Conservation (phyloP, 1,140 invertebrate genomes). For the Semibalanus balanoides region DNA sequence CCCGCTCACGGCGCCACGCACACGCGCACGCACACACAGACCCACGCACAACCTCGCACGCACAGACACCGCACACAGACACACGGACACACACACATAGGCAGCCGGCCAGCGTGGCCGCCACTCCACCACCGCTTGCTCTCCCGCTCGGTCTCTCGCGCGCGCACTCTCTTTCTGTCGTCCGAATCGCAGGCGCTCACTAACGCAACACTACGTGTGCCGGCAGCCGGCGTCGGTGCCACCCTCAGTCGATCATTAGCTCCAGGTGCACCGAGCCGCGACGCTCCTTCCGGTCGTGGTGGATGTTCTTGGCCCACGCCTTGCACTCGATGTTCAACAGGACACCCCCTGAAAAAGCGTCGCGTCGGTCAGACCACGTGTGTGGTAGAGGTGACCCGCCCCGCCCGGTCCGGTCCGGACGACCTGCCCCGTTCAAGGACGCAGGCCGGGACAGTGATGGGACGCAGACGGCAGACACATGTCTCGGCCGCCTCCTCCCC, state of each 20-base stretch:
- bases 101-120: neutral
- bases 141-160: neutral
- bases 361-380: no score
- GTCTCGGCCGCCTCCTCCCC: no score
- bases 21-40: neutral
- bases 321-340: constrained; percentile 93
- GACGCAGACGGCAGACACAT: no score
- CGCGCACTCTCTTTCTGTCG: no score
- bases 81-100: neutral
- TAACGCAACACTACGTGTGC: neutral
- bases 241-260: constrained; percentile 72
- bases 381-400: no score
- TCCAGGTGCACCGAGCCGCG: constrained; percentile 91
- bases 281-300: constrained; percentile 67
- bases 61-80: neutral
- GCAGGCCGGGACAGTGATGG: no score
- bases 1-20: neutral
- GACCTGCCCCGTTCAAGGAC: no score
- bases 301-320: constrained; percentile 87
- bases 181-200: neutral
- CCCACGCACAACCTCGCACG: neutral
- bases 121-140: no score
- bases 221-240: no score
- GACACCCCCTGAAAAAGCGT: constrained; percentile 47
- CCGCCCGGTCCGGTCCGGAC: no score